Evolutionary conservation across 2,113 vertebrate species (phyloP).

Genomic region (Chauna torquata): DNA sequence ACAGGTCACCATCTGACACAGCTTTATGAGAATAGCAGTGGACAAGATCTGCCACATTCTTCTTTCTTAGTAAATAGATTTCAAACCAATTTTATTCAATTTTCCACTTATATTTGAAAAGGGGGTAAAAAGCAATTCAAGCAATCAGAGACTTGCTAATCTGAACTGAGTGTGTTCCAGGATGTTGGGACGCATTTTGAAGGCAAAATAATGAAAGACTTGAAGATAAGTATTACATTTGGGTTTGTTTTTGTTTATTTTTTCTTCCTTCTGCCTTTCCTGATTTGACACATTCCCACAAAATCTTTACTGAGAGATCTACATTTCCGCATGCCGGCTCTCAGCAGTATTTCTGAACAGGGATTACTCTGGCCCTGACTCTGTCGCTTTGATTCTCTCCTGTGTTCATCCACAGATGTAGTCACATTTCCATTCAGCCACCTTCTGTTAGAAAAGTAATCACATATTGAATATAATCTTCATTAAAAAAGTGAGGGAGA

Average conservation of each 20-base stretch:
- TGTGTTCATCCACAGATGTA: neutral
- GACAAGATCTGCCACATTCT: neutral
- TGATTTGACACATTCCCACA: neutral
- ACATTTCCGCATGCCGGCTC: neutral
- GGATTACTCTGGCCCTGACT: rapidly evolving
- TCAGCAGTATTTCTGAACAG: neutral
- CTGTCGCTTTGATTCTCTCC: neutral
- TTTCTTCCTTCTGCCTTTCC: neutral
- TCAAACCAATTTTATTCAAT: neutral
- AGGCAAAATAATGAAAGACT: neutral
- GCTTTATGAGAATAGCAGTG: neutral
- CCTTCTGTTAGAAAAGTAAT: neutral
- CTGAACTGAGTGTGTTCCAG: neutral
- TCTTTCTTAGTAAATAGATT: neutral
- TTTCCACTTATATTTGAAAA: neutral
- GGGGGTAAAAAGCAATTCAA: neutral
- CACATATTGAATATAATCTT: neutral
- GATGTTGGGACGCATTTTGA: neutral
- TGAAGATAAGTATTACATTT: neutral
- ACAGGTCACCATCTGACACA: neutral
- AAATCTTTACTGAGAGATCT: neutral
- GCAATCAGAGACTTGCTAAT: neutral
- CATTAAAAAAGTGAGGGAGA: neutral
- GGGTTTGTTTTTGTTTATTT: neutral
- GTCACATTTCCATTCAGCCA: neutral